These are phyloP conservation scores for Lasioglossum morio DNA, from an alignment of 2,888 invertebrate genomes.

Conservation along the genomic window DNA sequence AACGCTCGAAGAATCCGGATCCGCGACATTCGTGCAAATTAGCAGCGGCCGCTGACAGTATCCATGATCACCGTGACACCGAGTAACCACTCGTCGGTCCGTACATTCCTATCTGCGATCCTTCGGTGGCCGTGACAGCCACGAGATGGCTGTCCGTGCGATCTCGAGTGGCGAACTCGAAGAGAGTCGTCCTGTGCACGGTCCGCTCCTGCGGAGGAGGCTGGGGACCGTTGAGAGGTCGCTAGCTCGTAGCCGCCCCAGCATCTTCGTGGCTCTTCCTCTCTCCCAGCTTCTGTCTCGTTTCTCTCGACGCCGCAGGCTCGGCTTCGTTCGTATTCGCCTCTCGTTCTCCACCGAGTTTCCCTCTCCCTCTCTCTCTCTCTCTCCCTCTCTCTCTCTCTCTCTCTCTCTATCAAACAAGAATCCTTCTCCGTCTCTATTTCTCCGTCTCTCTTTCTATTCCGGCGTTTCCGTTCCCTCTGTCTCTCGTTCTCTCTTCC, in stretches of 20 bases:
- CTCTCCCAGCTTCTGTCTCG: constrained; percentile 43
- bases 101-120: constrained; percentile 62
- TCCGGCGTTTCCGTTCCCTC: background rate
- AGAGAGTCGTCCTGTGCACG: constrained; percentile 42
- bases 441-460: background rate
- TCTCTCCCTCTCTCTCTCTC: background rate
- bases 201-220: background rate
- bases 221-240: constrained; percentile 44
- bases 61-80: constrained; percentile 64
- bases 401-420: background rate
- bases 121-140: constrained; percentile 50
- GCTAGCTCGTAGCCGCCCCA: constrained; percentile 40
- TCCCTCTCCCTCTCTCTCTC: background rate
- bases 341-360: constrained; percentile 32
- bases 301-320: background rate
- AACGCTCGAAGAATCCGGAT: constrained; percentile 59
- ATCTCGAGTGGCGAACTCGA: constrained; percentile 24
- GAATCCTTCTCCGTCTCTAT: background rate
- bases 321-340: constrained; percentile 35
- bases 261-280: constrained; percentile 30
- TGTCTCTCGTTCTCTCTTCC: background rate
- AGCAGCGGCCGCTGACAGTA: constrained; percentile 60
- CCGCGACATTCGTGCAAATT: constrained; percentile 63
- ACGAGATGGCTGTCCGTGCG: constrained; percentile 48
- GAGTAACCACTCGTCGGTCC: constrained; percentile 58